These are phyloP conservation scores for Buceros bicornis DNA, from an alignment of 2,797 vertebrate genomes.

Conservation along the genomic window DNA sequence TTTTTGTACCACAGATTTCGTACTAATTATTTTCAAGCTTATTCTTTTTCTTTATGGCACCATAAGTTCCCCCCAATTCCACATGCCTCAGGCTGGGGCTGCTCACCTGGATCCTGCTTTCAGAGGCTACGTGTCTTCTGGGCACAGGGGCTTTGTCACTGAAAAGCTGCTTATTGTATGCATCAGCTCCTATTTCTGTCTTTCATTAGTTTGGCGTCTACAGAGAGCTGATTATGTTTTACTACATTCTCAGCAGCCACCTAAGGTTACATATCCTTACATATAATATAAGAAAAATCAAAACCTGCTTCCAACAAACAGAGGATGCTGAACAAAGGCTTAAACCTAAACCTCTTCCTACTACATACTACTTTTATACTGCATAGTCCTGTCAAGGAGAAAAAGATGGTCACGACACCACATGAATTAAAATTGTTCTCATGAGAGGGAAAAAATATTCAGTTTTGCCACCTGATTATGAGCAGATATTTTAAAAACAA, in stretches of 20 bases:
- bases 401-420: not conserved
- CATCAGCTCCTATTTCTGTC: not conserved
- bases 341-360: not conserved
- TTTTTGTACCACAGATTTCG: not conserved
- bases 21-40: not conserved
- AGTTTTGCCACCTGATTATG: not conserved
- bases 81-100: not conserved
- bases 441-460: not conserved
- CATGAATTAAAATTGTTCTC: not conserved
- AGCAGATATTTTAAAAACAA: not conserved
- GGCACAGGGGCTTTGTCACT: accelerated
- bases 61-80: not conserved
- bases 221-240: not conserved
- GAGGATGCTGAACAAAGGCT: not conserved
- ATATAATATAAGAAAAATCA: not conserved
- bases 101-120: not conserved
- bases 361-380: not conserved
- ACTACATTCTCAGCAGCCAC: not conserved
- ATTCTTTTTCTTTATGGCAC: not conserved
- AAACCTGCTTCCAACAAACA: not conserved
- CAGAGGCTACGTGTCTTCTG: accelerated
- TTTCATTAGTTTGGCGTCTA: not conserved
- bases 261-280: not conserved
- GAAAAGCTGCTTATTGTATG: not conserved
- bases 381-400: not conserved